Conservation (phyloP, 2,113 vertebrate species). For the Epinephelus moara region DNA sequence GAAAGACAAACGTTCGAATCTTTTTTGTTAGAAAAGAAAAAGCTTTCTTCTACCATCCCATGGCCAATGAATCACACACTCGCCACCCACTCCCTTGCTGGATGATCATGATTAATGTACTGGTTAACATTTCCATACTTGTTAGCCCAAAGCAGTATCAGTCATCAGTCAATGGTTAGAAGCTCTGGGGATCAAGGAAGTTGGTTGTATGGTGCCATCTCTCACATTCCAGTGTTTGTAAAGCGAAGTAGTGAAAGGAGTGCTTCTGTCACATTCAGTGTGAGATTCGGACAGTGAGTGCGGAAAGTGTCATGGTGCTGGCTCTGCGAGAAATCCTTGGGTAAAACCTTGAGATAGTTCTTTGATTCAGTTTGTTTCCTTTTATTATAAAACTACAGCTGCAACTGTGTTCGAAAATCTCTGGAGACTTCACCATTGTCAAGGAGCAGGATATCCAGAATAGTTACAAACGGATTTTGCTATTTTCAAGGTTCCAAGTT, state of each 20-base stretch:
- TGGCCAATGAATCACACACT: slow-evolving; percentile 25
- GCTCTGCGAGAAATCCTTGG: neutral
- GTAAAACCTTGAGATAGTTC: slow-evolving; percentile 14
- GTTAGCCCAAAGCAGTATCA: neutral
- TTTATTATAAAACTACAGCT: neutral
- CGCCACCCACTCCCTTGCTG: slow-evolving; percentile 3
- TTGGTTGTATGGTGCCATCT: neutral
- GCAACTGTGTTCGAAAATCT: neutral
- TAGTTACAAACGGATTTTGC: neutral
- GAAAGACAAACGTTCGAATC: slow-evolving; percentile 6
- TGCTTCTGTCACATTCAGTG: neutral
- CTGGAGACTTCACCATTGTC: neutral
- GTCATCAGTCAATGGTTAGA: slow-evolving; percentile 15
- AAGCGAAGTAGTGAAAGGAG: neutral
- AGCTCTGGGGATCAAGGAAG: neutral
- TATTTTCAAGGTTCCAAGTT: neutral
- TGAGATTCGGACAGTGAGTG: neutral
- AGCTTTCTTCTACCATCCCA: slow-evolving; percentile 1
- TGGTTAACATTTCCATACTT: slow-evolving; percentile 20
- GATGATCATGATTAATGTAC: neutral
- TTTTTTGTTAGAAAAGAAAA: neutral
- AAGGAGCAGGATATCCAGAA: neutral
- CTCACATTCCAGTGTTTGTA: neutral
- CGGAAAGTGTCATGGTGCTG: neutral
- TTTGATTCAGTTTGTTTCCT: slow-evolving; percentile 3